Evolutionary conservation across 2,888 invertebrate species (phyloP).

Genomic region (Acrobasis suavella): DNA sequence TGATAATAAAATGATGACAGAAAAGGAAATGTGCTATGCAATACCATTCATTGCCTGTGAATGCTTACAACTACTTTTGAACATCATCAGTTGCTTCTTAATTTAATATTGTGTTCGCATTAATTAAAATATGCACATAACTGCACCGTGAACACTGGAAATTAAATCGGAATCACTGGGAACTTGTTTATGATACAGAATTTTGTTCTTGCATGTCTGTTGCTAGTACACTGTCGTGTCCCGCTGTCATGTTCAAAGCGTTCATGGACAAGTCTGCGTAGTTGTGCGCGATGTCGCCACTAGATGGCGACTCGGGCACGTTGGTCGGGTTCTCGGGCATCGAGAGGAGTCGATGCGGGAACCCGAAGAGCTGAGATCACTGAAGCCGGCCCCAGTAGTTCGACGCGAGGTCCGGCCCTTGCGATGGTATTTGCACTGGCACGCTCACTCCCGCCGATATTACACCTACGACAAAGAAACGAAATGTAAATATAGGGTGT

Average conservation of each 20-base stretch:
- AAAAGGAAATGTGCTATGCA: slow-evolving; percentile 37
- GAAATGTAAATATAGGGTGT: slow-evolving; percentile 36
- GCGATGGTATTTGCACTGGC: slow-evolving; percentile 95
- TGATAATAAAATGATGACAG: slow-evolving; percentile 19
- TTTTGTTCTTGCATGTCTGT: slow-evolving; percentile 67
- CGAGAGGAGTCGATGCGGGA: slow-evolving; percentile 88
- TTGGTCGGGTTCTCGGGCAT: slow-evolving; percentile 84
- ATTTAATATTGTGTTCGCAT: slow-evolving; percentile 30
- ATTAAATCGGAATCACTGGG: slow-evolving; percentile 49
- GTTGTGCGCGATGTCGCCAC: slow-evolving; percentile 75
- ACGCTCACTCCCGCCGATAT: slow-evolving; percentile 96
- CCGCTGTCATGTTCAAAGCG: slow-evolving; percentile 79
- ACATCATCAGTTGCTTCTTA: slow-evolving; percentile 79
- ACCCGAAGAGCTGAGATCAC: slow-evolving; percentile 96
- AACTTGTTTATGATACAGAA: slow-evolving; percentile 60
- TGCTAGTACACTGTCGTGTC: slow-evolving; percentile 75
- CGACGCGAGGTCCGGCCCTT: slow-evolving; percentile 88
- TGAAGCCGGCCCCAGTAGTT: slow-evolving; percentile 96
- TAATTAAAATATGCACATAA: slow-evolving; percentile 19
- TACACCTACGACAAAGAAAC: slow-evolving; percentile 85
- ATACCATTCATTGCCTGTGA: slow-evolving; percentile 57
- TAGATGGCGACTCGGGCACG: slow-evolving; percentile 71
- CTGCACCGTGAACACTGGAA: slow-evolving; percentile 46
- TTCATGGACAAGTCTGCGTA: slow-evolving; percentile 75
- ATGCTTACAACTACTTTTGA: slow-evolving; percentile 73